phyloP scores from a whole-genome alignment of 2,113 vertebrate genomes.

The Pelmatolapia mariae region DNA sequence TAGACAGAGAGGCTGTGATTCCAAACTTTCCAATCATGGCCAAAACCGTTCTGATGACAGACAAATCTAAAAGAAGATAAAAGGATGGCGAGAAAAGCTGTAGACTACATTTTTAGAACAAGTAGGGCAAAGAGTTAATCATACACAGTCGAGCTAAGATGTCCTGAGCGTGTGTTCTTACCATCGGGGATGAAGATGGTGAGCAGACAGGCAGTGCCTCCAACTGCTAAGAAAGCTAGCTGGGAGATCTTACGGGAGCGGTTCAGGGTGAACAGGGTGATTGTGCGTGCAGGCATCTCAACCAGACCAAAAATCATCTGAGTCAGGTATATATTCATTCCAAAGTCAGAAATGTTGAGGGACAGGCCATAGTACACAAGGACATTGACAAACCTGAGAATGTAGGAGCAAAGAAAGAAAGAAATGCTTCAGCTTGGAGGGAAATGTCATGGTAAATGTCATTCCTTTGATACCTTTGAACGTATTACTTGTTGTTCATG shows the following conservation, averaged over 20 bases:
- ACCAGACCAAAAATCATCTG: constrained; percentile 71
- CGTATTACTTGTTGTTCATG: not conserved
- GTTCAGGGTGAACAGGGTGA: constrained; percentile 65
- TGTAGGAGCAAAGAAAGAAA: not conserved
- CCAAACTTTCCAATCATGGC: constrained; percentile 71
- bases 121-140: not conserved
- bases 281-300: constrained; percentile 74
- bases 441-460: not conserved
- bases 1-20: constrained; percentile 65
- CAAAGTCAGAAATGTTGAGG: constrained; percentile 66
- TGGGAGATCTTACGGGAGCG: constrained; percentile 58
- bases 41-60: constrained; percentile 45
- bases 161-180: not conserved
- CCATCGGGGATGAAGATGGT: constrained; percentile 58
- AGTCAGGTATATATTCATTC: constrained; percentile 76
- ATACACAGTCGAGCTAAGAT: not conserved
- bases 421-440: not conserved
- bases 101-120: not conserved
- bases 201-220: constrained; percentile 60
- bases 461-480: not conserved
- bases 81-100: not conserved
- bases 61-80: constrained; percentile 18
- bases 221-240: constrained; percentile 55
- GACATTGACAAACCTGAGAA: constrained; percentile 68
- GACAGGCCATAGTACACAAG: constrained; percentile 76